Conservation (phyloP, 2,113 vertebrate species). For the Hemiscyllium ocellatum region DNA sequence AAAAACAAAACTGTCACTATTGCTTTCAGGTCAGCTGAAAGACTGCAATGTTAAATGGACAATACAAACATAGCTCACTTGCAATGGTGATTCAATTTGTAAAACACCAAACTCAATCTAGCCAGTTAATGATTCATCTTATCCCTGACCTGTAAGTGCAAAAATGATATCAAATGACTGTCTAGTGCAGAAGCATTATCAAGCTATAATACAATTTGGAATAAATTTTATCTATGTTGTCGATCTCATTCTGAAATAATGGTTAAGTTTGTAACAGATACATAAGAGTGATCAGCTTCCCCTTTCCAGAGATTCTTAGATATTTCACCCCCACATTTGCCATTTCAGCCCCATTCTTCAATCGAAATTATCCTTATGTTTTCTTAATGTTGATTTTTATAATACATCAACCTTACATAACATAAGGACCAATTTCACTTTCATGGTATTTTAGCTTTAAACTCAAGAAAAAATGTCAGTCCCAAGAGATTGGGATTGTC, state of each 20-base stretch:
- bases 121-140: constrained; percentile 13
- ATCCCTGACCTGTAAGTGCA: not conserved
- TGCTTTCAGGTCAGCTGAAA: not conserved
- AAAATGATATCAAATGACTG: not conserved
- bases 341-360: not conserved
- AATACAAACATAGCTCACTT: constrained; percentile 6
- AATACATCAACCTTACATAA: not conserved
- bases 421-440: constrained; percentile 22
- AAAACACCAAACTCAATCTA: constrained; percentile 22
- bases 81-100: constrained; percentile 16
- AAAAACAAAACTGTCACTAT: not conserved
- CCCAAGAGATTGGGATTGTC: not conserved
- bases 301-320: not conserved
- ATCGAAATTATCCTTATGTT: not conserved
- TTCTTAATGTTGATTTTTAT: not conserved
- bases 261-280: not conserved
- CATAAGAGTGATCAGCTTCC: not conserved
- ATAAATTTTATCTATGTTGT: not conserved
- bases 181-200: not conserved
- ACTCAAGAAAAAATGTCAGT: not conserved
- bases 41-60: constrained; percentile 6
- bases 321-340: not conserved
- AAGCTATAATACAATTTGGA: not conserved
- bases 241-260: not conserved
- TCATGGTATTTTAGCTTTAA: not conserved